Evolutionary conservation across 2,888 invertebrate species (phyloP), one percentile per base, ranked within the genome.

Genomic region (Pristionchus maxplancki): DNA sequence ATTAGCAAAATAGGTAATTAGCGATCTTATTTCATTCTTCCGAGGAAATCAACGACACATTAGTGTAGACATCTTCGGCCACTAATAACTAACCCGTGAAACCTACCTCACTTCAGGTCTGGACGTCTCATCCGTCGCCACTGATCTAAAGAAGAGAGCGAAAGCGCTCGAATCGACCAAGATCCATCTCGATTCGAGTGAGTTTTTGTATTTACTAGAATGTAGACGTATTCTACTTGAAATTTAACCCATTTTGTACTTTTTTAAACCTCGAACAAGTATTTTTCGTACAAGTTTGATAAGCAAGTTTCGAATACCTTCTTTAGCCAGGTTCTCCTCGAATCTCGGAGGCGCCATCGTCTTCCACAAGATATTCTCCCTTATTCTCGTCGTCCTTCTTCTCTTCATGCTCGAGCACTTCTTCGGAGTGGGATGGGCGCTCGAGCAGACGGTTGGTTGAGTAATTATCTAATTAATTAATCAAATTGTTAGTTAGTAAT

Each of bases 341-440:
- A 53, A 74, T n/a, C 53, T 78, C 74, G 28, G 78, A 28, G 53
- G 13, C 8, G 50, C 78, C 13, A 87, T 87, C 24, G 58, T 87
- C 78, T 34, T 87, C 34, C 87, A 87, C 44, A 87, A 87, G 78
- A 53, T 87, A 9, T 8, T 78, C n/a, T 87, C 87, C 37, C 53
- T 87, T 15, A 8, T 87, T 15, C 24, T 74, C 58, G 78, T 87
- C 50, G 87, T 40, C 9, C 24, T 87, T 78, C 53, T 58, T 17
- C 78, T 87, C 37, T 62, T 87, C 58, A 37, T 88, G 28, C 82
- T 81, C 67, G 82, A 88, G n/a, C 88, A 88, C 64, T 86, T 90
- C 58, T 71, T 89, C 53, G 88, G 89, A 88, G 94, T 93, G 91
- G 94, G 94, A 48, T 90, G 90, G 64, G 93, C 92, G 13, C 87